Evolutionary conservation across 2,113 vertebrate species (phyloP).

Genomic region (Oreocharis arfaki): DNA sequence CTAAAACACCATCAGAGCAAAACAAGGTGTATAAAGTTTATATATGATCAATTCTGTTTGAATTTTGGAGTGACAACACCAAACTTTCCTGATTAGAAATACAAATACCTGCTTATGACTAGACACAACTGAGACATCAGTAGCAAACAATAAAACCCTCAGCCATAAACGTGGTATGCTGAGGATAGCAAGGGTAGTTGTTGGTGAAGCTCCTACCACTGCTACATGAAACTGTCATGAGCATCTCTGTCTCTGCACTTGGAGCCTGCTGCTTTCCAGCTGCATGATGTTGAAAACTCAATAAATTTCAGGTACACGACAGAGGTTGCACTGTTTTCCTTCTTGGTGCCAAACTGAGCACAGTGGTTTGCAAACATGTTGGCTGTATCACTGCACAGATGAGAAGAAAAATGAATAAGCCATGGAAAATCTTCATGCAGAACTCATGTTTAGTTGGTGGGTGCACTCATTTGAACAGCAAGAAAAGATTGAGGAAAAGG

Average conservation of each 20-base stretch:
- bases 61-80: not conserved
- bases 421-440: not conserved
- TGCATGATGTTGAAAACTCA: not conserved
- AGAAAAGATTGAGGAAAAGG: not conserved
- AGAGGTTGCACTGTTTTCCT: not conserved
- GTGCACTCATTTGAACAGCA: not conserved
- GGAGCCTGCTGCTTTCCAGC: not conserved
- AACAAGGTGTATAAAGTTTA: not conserved
- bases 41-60: not conserved
- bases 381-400: not conserved
- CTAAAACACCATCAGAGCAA: not conserved
- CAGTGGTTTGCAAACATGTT: not conserved
- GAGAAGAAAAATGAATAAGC: not conserved
- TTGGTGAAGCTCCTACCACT: not conserved
- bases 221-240: rapidly evolving
- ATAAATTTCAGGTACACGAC: not conserved
- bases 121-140: not conserved
- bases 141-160: not conserved
- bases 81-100: not conserved
- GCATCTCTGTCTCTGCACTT: not conserved
- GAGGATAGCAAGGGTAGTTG: not conserved
- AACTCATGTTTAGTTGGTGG: not conserved
- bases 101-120: not conserved
- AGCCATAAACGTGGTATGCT: not conserved
- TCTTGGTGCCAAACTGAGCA: not conserved